Evolutionary conservation across 2,888 invertebrate species (phyloP).

Genomic region (Apamea sordens): DNA sequence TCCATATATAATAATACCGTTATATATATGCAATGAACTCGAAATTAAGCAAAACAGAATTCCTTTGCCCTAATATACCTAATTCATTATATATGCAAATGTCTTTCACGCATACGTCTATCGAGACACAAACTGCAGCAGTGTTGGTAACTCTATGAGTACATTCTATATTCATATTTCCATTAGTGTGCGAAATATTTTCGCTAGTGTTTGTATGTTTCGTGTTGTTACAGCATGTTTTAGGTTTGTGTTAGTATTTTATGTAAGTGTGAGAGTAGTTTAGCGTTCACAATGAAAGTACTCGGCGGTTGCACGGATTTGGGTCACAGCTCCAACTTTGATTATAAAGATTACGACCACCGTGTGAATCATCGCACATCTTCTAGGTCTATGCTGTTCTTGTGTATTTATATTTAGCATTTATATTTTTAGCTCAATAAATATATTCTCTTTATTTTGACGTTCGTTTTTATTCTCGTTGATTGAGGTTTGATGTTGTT

Average conservation of each 20-base stretch:
- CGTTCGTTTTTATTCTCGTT: constrained; percentile 21
- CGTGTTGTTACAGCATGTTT: constrained; percentile 56
- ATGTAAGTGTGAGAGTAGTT: constrained; percentile 79
- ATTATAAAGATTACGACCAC: constrained; percentile 88
- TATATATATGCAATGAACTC: constrained; percentile 64
- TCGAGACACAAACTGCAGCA: constrained; percentile 50
- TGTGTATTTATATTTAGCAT: constrained; percentile 61
- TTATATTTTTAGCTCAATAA: constrained; percentile 49
- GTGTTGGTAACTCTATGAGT: constrained; percentile 68
- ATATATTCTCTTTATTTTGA: constrained; percentile 34
- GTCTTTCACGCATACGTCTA: constrained; percentile 74
- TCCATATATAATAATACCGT: constrained; percentile 59
- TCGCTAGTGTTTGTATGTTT: constrained; percentile 63
- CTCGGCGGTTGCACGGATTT: constrained; percentile 88
- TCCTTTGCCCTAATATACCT: constrained; percentile 69
- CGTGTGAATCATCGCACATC: constrained; percentile 89
- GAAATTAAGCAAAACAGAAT: constrained; percentile 71
- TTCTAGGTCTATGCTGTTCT: constrained; percentile 74
- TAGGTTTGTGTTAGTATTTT: constrained; percentile 67
- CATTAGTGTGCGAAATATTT: constrained; percentile 63
- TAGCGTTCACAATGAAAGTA: constrained; percentile 90
- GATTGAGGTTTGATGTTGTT: constrained; percentile 12
- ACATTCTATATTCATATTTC: constrained; percentile 68
- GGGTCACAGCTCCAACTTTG: constrained; percentile 89
- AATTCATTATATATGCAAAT: constrained; percentile 72